phyloP scores from a whole-genome alignment of 1,140 invertebrate species.

The Nautilus pompilius region DNA sequence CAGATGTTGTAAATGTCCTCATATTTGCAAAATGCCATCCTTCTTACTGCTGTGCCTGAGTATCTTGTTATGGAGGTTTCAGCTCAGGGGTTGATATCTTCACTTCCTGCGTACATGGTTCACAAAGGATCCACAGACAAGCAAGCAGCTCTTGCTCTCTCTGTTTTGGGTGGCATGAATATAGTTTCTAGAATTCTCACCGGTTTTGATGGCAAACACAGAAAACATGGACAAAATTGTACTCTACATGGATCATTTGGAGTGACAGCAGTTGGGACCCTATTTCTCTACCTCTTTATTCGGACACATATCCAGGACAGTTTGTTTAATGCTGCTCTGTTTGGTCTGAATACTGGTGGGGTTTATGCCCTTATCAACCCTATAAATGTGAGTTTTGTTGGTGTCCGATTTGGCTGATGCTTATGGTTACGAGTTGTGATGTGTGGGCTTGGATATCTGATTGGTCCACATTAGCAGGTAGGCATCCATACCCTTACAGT shows the following conservation, averaged over 20 bases:
- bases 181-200: slow-evolving; percentile 4
- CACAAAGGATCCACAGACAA: slow-evolving; percentile 6
- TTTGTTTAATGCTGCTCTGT: slow-evolving; percentile 3
- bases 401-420: slow-evolving; percentile 10
- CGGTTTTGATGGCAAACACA: not conserved
- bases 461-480: slow-evolving; percentile 21
- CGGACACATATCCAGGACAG: slow-evolving; percentile 8
- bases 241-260: slow-evolving; percentile 7
- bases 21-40: too few species aligned
- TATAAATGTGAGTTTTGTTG: slow-evolving; percentile 15
- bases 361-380: slow-evolving; percentile 18
- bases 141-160: too few species aligned
- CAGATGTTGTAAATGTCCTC: too few species aligned
- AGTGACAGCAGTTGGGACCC: not conserved
- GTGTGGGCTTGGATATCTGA: slow-evolving; percentile 15
- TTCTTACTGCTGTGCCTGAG: too few species aligned
- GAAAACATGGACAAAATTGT: not conserved
- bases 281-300: slow-evolving; percentile 6
- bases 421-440: slow-evolving; percentile 12
- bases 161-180: not conserved
- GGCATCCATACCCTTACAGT: too few species aligned
- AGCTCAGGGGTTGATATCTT: too few species aligned
- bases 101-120: slow-evolving; percentile 14
- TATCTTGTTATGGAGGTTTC: too few species aligned
- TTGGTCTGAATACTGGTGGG: slow-evolving; percentile 17